phyloP scores from a whole-genome alignment of 2,797 vertebrate species.

The Gymnoscopelus microlampas region DNA sequence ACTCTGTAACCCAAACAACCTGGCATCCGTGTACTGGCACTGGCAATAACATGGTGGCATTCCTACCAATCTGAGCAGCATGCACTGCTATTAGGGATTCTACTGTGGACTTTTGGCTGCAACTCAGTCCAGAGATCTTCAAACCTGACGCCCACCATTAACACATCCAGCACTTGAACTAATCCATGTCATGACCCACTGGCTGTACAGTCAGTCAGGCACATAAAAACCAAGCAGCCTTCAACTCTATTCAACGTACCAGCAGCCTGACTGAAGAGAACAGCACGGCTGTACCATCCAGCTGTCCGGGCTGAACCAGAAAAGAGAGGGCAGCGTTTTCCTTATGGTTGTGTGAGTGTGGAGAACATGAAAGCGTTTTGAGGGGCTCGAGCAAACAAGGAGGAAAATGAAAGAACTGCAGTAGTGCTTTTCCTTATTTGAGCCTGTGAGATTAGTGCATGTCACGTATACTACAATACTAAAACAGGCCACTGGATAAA shows the following conservation, averaged over 20 bases:
- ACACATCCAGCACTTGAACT: background rate
- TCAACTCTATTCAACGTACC: conserved; percentile 3
- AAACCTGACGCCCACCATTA: background rate
- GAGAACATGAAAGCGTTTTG: conserved; percentile 4
- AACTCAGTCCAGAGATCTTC: background rate
- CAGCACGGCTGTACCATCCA: background rate
- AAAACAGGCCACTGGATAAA: conserved; percentile 8
- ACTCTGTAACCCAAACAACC: background rate
- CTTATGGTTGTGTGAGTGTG: conserved; percentile 1
- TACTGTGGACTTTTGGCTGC: background rate
- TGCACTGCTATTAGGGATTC: background rate
- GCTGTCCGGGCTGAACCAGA: background rate
- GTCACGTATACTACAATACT: background rate
- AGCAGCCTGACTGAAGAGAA: background rate
- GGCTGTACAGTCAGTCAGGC: background rate
- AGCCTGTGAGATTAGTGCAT: background rate
- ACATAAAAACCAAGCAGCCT: background rate
- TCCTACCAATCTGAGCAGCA: background rate
- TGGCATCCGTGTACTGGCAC: background rate
- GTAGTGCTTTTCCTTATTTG: background rate
- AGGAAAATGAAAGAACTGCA: background rate
- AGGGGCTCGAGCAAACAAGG: background rate
- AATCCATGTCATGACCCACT: background rate
- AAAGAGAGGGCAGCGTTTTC: conserved; percentile 1
- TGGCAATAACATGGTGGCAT: background rate